Evolutionary conservation across 2,113 vertebrate species (phyloP), one percentile per base, ranked within the genome.

Genomic region (Theristicus caerulescens): DNA sequence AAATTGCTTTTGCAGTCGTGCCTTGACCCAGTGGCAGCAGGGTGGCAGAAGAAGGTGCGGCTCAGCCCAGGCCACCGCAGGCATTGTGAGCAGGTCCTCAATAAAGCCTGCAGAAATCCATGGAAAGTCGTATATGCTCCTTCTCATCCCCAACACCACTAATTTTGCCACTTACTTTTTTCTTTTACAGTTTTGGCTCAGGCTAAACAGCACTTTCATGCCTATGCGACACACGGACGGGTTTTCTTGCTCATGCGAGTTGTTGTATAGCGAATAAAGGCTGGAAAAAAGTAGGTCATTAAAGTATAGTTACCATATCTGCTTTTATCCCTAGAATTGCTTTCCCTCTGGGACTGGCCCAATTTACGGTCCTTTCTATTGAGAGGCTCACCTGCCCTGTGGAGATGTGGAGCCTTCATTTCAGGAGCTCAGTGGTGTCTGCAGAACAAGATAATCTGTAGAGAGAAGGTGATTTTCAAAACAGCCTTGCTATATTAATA

Each of bases 111-210:
- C 24, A 3, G 42, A 20, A 36, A 40, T 10, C 42, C 81, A 11
- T 0, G 2, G 16, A 5, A 14, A 32, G 16, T 10, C 20, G 0
- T 4, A 3, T 1, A 2, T 21, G 18, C 46, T 11, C 17, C 19
- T 29, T 2, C 11, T 6, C 52, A 8, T 8, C 24, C 34, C 40
- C 73, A 73, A 0, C 27, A 21, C 40, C 42, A 2, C 26, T 17
- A 6, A 8, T 77, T 57, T 16, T 19, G 16, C 38, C 66, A 1
- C 36, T 70, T 32, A 1, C 16, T 61, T 16, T 14, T 27, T 65
- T 24, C 13, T 6, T 32, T 18, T 10, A 1, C n/a, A 10, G 38
- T 4, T 38, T 3, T n/a, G 72, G 36, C 80, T 40, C 46, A 25
- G 79, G 47, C 52, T 34, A 2, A 52, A 2, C 10, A 29, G 65